Conservation (phyloP, 2,888 invertebrate genomes). For the Campoletis raptor region DNA sequence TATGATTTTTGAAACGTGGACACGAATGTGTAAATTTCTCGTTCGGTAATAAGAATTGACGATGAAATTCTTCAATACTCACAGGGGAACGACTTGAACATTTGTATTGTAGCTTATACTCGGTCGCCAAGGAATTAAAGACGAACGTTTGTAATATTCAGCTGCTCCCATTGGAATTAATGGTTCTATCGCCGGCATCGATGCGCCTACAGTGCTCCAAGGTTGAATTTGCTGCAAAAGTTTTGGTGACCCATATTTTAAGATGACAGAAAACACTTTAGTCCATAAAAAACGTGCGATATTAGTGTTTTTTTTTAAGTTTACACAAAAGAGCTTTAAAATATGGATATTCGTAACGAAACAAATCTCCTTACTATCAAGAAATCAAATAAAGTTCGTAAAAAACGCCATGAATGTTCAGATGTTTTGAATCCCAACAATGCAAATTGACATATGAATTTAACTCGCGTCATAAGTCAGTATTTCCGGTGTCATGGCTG, state of each 20-base stretch:
- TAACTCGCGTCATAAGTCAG: constrained; percentile 18
- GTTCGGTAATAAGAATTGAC: not conserved
- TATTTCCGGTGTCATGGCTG: constrained; percentile 78
- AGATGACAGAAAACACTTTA: not conserved
- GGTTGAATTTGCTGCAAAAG: constrained; percentile 90
- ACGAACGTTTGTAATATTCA: constrained; percentile 90
- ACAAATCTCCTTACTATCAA: not conserved
- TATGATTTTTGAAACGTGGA: not conserved
- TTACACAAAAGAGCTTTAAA: not conserved
- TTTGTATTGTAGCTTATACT: constrained; percentile 91
- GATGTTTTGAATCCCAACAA: not conserved
- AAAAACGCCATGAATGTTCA: not conserved
- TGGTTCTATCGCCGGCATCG: constrained; percentile 89
- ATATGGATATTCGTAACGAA: not conserved
- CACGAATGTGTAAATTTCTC: not conserved
- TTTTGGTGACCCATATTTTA: not conserved
- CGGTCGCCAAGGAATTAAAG: constrained; percentile 92
- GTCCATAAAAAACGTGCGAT: not conserved
- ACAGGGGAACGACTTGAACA: constrained; percentile 91
- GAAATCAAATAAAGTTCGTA: not conserved
- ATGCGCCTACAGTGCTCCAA: constrained; percentile 88
- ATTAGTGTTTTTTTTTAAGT: not conserved
- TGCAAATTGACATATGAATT: not conserved
- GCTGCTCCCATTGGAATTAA: constrained; percentile 89
- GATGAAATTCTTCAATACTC: constrained; percentile 75